Conservation (phyloP, 2,113 vertebrate species). For the Mugil cephalus region DNA sequence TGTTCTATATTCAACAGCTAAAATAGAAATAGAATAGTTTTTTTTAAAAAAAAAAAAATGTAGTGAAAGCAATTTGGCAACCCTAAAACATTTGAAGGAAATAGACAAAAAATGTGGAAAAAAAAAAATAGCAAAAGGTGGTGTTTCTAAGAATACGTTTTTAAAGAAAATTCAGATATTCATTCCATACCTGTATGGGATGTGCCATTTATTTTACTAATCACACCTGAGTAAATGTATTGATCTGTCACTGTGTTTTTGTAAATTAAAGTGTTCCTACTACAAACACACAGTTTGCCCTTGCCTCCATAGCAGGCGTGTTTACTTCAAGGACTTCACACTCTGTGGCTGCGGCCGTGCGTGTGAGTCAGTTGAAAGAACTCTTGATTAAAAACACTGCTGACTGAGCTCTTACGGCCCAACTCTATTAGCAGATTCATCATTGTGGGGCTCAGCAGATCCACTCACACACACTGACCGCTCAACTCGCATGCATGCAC, state of each 20-base stretch:
- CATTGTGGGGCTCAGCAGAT: conserved; percentile 52
- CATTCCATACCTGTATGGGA: too few relatives aligned
- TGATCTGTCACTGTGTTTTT: background rate
- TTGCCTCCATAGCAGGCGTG: conserved; percentile 22
- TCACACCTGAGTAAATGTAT: background rate
- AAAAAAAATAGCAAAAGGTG: background rate
- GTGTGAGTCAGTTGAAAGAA: conserved; percentile 52
- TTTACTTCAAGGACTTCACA: conserved; percentile 35
- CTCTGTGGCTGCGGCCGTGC: background rate
- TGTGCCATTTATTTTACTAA: background rate
- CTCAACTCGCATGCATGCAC: conserved; percentile 1
- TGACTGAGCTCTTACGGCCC: conserved; percentile 61
- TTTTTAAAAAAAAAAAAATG: background rate
- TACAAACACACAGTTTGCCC: conserved; percentile 11
- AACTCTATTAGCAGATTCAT: conserved; percentile 63
- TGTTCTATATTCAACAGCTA: too few relatives aligned
- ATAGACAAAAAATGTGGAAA: background rate
- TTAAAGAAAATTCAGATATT: too few relatives aligned
- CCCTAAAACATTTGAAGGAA: background rate
- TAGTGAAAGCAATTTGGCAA: too few relatives aligned
- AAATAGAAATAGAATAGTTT: too few relatives aligned
- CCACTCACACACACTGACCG: conserved; percentile 34
- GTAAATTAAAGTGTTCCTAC: background rate
- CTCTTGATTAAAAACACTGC: conserved; percentile 67
- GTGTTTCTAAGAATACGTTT: too few relatives aligned